Base-by-base conservation (phyloP, 2,113 vertebrate species). In the Lepus americanus region DNA sequence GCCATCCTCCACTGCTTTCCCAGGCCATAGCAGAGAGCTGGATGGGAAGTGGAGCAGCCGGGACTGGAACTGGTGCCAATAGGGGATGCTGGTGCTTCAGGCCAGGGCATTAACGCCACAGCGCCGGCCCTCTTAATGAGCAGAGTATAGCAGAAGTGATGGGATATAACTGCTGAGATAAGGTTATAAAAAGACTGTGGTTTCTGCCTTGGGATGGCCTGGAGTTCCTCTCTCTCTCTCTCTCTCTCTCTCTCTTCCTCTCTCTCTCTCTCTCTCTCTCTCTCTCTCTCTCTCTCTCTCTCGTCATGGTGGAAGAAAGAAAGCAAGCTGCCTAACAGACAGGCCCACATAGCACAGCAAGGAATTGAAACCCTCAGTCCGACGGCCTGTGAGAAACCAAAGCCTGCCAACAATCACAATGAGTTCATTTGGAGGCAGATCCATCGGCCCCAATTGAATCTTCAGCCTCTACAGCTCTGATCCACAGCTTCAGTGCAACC, bases 281-380 rank as follows among this genome's bases (percentile, higher is more conserved):
- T 59, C 23, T 25, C 17, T 70, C 9, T 80, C 55, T 49, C 36
- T 74, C 36, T 33, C 12, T 39, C 22, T 29, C 44, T 70, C 27
- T 59, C 8, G 70, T 92, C 55, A 88, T 6, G 16, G n/a, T 74
- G n/a, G 55, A 95, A 66, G 76, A 91, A 59, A 95, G 70, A 70
- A 91, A 59, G 67, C 23, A 84, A 89, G 55, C 20, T 87, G 53
- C 66, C 23, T 89, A 79, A 69, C 11, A 61, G 69, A 90, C 53
- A 87, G 53, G 83, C 27, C 61, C 31, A 87, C 11, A 39, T 36
- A 51, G 44, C 29, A 80, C 63, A 74, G 49, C 27, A 81, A 91
- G 53, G 67, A 89, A 93, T 55, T 70, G 25, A 94, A 97, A 89
- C 14, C 22, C 83, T 88, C 16, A 83, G 53, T 83, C 77, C 73